Conservation (phyloP, 2,113 vertebrate genomes). For the Talpa occidentalis region DNA sequence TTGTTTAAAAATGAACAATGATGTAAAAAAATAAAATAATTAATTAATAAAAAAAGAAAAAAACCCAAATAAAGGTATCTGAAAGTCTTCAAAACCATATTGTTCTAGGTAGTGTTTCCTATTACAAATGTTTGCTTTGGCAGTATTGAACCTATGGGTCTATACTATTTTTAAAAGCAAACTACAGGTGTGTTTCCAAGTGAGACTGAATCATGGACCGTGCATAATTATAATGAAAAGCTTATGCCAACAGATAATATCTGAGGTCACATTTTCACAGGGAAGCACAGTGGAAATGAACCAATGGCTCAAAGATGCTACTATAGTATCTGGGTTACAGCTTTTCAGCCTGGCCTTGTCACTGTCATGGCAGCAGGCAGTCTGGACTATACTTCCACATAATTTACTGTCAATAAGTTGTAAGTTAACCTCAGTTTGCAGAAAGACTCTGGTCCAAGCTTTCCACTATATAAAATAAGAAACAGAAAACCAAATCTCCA, state of each 20-base stretch:
- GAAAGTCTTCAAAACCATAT: conserved; percentile 15
- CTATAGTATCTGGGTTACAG: not conserved
- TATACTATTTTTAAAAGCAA: conserved; percentile 57
- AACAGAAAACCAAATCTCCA: not conserved
- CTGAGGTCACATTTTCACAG: conserved; percentile 32
- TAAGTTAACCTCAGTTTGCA: not conserved
- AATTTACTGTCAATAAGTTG: not conserved
- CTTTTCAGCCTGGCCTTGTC: not conserved
- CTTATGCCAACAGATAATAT: conserved; percentile 12
- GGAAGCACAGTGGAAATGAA: conserved; percentile 6
- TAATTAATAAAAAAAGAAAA: too few species aligned
- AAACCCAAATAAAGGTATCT: too few species aligned
- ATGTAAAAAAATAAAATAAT: too few species aligned
- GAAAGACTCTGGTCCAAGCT: not conserved
- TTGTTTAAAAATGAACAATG: too few species aligned
- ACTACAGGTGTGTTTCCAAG: conserved; percentile 44
- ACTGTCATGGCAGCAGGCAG: not conserved
- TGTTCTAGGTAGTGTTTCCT: conserved; percentile 34
- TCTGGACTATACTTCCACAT: not conserved
- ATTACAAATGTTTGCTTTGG: not conserved
- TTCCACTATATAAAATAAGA: not conserved
- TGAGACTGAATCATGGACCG: not conserved
- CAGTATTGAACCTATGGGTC: conserved; percentile 30
- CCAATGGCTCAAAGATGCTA: not conserved
- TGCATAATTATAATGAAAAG: conserved; percentile 25